phyloP scores from a whole-genome alignment of 2,888 invertebrate genomes.

The Caenorhabditis sulstoni region DNA sequence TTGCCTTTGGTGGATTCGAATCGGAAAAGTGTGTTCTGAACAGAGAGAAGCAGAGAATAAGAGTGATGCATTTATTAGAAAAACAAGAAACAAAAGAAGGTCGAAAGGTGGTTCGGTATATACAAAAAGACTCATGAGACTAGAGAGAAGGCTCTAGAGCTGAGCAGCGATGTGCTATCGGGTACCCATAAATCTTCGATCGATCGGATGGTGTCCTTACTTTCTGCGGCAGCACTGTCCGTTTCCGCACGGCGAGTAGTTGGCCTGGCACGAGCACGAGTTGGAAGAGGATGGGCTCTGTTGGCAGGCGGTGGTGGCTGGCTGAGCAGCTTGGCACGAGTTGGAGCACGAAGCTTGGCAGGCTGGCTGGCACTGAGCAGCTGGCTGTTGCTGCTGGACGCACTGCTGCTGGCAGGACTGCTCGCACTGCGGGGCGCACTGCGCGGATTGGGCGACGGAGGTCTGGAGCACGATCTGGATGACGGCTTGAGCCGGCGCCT shows the following conservation, averaged over 20 bases:
- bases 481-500: constrained; percentile 17
- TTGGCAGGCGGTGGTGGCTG: constrained; percentile 51
- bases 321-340: constrained; percentile 55
- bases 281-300: constrained; percentile 24
- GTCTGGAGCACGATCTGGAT: constrained; percentile 56
- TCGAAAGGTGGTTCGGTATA: constrained; percentile 43
- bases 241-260: constrained; percentile 65
- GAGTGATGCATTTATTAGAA: constrained; percentile 26
- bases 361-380: constrained; percentile 59
- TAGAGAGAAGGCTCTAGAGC: constrained; percentile 19
- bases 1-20: too few species aligned
- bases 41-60: not conserved
- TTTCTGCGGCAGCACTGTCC: constrained; percentile 67
- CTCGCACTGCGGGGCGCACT: constrained; percentile 67
- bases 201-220: constrained; percentile 53
- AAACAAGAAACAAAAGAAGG: constrained; percentile 29
- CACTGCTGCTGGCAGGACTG: constrained; percentile 63
- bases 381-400: constrained; percentile 64
- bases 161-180: constrained; percentile 34
- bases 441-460: constrained; percentile 58
- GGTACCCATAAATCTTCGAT: constrained; percentile 55
- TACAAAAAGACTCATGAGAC: constrained; percentile 48
- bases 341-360: constrained; percentile 59
- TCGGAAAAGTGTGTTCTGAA: constrained; percentile 32
- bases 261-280: constrained; percentile 40